A percentile compares a stretch with the other conserved stretches of the same genome.
phyloP scores from a whole-genome alignment of 2,888 invertebrate species.

The Calameuta filiformis region DNA sequence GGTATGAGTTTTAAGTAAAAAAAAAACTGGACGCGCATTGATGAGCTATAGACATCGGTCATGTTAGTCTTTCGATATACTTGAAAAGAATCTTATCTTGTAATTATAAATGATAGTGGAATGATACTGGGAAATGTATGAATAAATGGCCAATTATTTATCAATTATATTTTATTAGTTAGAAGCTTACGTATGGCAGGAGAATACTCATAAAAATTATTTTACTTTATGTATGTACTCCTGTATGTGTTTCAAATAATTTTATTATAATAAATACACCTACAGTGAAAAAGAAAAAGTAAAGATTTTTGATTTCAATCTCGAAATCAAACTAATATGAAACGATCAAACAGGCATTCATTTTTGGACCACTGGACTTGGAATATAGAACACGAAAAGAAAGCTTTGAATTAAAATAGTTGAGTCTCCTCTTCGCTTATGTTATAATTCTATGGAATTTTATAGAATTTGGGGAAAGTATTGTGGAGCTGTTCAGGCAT shows the following conservation, averaged over 20 bases:
- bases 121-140: not conserved
- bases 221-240: not conserved
- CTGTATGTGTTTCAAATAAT: not conserved
- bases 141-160: not conserved
- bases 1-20: not conserved
- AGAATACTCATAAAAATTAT: not conserved
- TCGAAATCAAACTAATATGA: not conserved
- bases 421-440: not conserved
- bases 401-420: constrained; percentile 2
- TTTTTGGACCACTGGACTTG: not conserved
- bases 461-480: not conserved
- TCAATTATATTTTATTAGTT: not conserved
- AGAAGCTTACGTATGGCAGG: too few species aligned
- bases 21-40: not conserved
- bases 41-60: not conserved
- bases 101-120: not conserved
- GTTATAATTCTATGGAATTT: not conserved
- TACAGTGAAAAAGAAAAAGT: not conserved
- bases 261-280: not conserved
- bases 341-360: not conserved
- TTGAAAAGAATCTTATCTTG: not conserved
- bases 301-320: not conserved
- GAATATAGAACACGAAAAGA: constrained; percentile 17
- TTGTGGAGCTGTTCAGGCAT: not conserved
- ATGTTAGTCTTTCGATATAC: not conserved